Evolutionary conservation across 2,113 vertebrate species (phyloP), one percentile per base, ranked within the genome.

Genomic region (Monopterus albus): DNA sequence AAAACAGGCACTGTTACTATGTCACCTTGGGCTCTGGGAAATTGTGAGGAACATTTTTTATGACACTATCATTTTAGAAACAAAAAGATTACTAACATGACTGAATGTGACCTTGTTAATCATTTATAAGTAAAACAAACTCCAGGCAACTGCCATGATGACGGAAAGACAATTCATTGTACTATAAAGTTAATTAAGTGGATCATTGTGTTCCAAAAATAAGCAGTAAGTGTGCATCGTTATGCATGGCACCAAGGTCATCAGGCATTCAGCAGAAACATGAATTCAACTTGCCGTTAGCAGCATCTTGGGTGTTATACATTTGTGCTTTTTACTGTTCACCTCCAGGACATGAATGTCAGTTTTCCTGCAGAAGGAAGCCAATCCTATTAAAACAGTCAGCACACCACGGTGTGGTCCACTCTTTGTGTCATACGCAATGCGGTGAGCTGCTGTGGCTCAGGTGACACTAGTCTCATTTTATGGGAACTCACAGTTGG

Each of bases 151-250:
- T 85, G 74, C 75, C 82, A 79, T 18, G 59, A 59, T 86, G 76
- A 78, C 72, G 83, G 71, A 87, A 75, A 71, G 62, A 68, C 69
- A 63, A 76, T 81, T 72, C 81, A 89, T 83, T 81, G 78, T 87
- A 79, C 69, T 81, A 84, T 71, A 82, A 74, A 84, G 85, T 83
- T 86, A 84, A 91, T 89, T 81, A 85, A 75, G 68, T 73, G 79
- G 60, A 81, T 82, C 78, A 84, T 52, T 88, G 82, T 80, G 75
- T 51, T 83, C 82, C 45, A 58, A 87, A 87, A 91, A 89, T 84
- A 88, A 88, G 81, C 70, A 33, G 7, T 51, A 83, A 84, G 72
- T 82, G 82, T 60, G 63, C 76, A 81, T 91, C 80, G 82, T 88
- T 84, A 82, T 76, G 78, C 82, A 49, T 29, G 74, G 38, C 78